Evolutionary conservation across 1,140 invertebrate genomes (phyloP), one percentile per base, ranked within the genome.

Genomic region (Eciton burchellii): DNA sequence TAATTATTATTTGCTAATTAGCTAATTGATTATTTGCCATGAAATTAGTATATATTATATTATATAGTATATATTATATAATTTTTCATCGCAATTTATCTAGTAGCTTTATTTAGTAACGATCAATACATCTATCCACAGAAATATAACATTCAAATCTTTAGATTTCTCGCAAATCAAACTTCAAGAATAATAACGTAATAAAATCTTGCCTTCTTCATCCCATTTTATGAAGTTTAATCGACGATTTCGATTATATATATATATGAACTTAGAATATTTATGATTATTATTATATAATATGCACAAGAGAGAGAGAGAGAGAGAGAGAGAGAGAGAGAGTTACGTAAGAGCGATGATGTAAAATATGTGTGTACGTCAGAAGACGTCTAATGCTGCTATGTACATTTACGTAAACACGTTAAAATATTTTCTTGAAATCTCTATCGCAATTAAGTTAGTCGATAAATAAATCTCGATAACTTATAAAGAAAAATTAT

Each of bases 231-330:
- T 4, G 41, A 73, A 60, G 12, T 14, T 73, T 45, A 43, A 72
- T 19, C 21, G 35, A n/a, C 19, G 14, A 3, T 9, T 11, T n/a
- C 29, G 41, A 57, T 29, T 49, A n/a, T 16, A 41, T 14, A 29
- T 52, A 72, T 43, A 73, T 35, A 52, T 19, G n/a, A 56, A 43
- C 16, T 60, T 57, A 57, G 43, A 57, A 24, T 57, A 57, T 16
- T 49, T 19, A 16, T 12, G 45, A 21, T 26, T 43, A 59, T 73
- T 57, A 45, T 59, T 59, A 73, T 16, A 73, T 16, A 26, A 35
- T 0, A 12, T 14, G 4, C 47, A 9, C 14, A 1, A 21, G 26
- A n/a, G 14, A n/a, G n/a, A n/a, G n/a, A n/a, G n/a, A n/a, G n/a
- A n/a, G n/a, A n/a, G n/a, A n/a, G n/a, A n/a, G n/a, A n/a, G n/a